Base-by-base conservation (phyloP, 2,113 vertebrate species). In the Syrrhaptes paradoxus region DNA sequence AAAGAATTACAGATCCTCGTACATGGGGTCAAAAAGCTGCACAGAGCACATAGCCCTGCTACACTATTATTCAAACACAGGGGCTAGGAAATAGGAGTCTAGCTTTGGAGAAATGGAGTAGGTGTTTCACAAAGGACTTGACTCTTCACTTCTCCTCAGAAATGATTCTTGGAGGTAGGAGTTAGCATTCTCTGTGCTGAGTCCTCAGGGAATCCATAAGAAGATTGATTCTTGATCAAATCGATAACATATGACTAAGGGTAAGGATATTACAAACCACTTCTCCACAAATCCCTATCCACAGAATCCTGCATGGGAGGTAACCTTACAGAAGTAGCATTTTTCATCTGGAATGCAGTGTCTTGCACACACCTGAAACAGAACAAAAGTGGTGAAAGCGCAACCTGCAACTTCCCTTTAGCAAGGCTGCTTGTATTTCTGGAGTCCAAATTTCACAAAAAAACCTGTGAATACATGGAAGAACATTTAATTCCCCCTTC, bases 401-500 rank as follows among this genome's bases (percentile, higher is more conserved):
- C 51, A 77, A 71, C 28, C 14, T 63, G 34, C 32, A n/a, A 55
- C 41, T 81, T 71, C 20, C 48, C 78, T 78, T 36, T 28, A 68
- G 17, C 3, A 1, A 87, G 20, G 32, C 29, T 61, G 43, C 28
- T 87, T 59, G 51, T n/a, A 62, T 75, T 89, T 59, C 57, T 80
- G 81, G 29, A 89, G 62, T 21, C 61, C 18, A 67, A 45, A 55
- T 89, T 87, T 89, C 81, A 85, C 29, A 85, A 85, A 58, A 46
- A 34, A 70, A 74, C 41, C 67, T 84, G 21, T 6, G 17, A 76
- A 61, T 17, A 43, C 18, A 28, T 7, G 13, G 66, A 32, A 82
- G 70, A 59, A 63, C 22, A 41, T 0, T 0, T 36, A 17, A 17
- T 43, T 71, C 49, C n/a, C 68, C 16, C 26, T 36, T 75, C 76